A percentile compares a stretch with the other conserved stretches of the same genome.
Conservation (phyloP, 2,888 invertebrate species). For the Orchesellides sinensis region DNA sequence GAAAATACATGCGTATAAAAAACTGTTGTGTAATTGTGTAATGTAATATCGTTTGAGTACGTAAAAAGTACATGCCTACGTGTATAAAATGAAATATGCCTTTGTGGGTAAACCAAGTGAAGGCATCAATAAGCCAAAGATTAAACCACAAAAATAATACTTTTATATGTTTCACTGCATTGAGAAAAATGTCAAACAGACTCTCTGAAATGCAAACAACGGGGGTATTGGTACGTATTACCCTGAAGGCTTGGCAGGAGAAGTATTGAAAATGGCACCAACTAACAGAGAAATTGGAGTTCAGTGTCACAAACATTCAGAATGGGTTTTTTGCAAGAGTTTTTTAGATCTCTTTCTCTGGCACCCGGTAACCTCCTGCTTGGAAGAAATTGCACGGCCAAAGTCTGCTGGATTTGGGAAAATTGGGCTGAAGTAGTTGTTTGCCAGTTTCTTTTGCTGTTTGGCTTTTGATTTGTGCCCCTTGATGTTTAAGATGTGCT, state of each 20-base stretch:
- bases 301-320: constrained; percentile 13
- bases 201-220: too few species aligned
- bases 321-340: constrained; percentile 3
- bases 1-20: neutral
- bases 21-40: neutral
- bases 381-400: neutral
- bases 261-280: constrained; percentile 10
- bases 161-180: neutral
- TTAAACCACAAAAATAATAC: constrained; percentile 5
- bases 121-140: too few species aligned
- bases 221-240: too few species aligned
- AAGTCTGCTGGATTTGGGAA: neutral
- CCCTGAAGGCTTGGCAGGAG: constrained; percentile 18
- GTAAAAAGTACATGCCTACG: too few species aligned
- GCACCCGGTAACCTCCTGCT: neutral
- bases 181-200: neutral
- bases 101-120: neutral
- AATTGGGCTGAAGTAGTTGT: constrained; percentile 16
- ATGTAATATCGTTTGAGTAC: too few species aligned
- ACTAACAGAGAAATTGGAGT: neutral
- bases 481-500: constrained; percentile 53
- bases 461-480: constrained; percentile 41
- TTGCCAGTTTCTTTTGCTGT: constrained; percentile 24
- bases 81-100: too few species aligned
- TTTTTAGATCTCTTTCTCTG: neutral